phyloP scores from a whole-genome alignment of 1,140 invertebrate genomes.

The Triops longicaudatus region DNA sequence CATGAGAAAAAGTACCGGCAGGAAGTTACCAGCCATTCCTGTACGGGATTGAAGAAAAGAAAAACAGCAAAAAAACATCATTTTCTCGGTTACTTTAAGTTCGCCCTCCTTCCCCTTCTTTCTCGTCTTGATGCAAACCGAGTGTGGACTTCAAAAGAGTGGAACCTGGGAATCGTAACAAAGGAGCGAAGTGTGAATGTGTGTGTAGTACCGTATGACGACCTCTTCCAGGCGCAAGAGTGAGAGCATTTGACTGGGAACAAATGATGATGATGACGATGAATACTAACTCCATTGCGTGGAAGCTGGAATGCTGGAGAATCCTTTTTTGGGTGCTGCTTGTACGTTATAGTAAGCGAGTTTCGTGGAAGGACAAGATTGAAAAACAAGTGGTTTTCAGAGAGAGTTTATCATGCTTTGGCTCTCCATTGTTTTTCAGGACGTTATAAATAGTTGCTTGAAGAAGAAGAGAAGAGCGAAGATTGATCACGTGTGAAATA shows the following conservation, averaged over 20 bases:
- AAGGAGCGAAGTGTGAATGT: background rate
- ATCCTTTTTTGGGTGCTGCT: background rate
- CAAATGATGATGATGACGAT: too few species aligned
- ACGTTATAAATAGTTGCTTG: background rate
- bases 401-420: background rate
- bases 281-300: background rate
- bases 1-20: background rate
- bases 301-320: background rate
- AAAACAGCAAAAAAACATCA: background rate
- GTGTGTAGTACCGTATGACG: background rate
- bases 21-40: background rate
- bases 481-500: background rate
- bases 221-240: background rate
- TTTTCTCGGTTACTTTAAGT: background rate
- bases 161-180: background rate
- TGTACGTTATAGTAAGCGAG: background rate
- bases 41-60: background rate
- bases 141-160: background rate
- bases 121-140: background rate
- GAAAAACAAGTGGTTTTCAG: background rate
- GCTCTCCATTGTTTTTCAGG: background rate
- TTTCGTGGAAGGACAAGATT: background rate
- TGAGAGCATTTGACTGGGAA: background rate
- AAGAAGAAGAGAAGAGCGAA: background rate
- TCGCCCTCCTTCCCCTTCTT: too few species aligned